phyloP scores from a whole-genome alignment of 2,113 vertebrate genomes.

The Mystacornis crossleyi region DNA sequence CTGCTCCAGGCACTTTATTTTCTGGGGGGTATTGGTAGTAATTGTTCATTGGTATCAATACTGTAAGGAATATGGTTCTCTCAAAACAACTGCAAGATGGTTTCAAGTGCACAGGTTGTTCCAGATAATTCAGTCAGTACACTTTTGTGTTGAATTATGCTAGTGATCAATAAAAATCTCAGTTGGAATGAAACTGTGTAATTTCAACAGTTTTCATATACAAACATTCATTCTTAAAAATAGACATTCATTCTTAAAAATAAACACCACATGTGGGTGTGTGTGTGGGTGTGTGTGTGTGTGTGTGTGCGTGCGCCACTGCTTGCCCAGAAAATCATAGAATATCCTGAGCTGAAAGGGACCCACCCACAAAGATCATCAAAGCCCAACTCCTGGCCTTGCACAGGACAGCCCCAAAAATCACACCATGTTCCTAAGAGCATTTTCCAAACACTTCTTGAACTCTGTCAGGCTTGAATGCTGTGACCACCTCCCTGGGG shows the following conservation, averaged over 20 bases:
- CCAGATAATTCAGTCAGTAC: background rate
- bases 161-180: background rate
- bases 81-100: background rate
- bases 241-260: too few relatives aligned
- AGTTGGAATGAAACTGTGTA: background rate
- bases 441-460: background rate
- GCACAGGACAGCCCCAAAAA: background rate
- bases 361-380: background rate
- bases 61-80: background rate
- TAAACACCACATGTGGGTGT: too few relatives aligned
- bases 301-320: background rate
- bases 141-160: background rate
- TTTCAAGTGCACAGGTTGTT: background rate
- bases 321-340: background rate
- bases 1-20: background rate
- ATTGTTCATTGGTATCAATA: background rate
- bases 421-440: background rate
- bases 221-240: background rate
- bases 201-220: background rate
- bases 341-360: background rate
- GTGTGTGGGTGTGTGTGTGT: background rate
- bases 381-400: background rate
- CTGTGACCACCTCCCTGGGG: background rate
- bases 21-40: accelerated
- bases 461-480: background rate